Base-by-base conservation (phyloP, 2,797 vertebrate genomes). In the Sebastes cheni region DNA sequence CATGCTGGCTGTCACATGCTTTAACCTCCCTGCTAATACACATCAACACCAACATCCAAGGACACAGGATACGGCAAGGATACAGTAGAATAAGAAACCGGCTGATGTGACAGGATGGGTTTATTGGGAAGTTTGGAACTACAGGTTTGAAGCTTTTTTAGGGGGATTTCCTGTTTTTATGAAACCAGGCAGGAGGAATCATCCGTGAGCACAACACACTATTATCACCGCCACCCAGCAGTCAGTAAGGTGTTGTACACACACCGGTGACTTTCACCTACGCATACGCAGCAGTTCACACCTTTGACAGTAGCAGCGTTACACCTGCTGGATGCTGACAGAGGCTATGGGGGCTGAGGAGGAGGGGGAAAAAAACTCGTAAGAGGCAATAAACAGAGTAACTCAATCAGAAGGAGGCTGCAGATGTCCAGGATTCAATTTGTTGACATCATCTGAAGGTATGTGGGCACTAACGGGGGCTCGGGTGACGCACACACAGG, bases 351-450 rank as follows among this genome's bases (percentile, higher is more conserved):
- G 76, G 72, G 64, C 64, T 32, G 68, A 54, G 25, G 36, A 5
- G 36, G 36, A 5, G 12, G 52, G 20, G 2, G 0, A 55, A 80
- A 27, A 27, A 27, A 27, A 83, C 74, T 89, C 79, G 87, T 82
- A 82, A 78, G 32, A 82, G 60, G 81, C 77, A 82, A 81, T 82
- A 79, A 86, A 75, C 72, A 62, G 42, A 75, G 32, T 86, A 86
- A 89, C 56, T 82, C 39, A 42, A 89, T 90, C 75, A 75, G 56
- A 68, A 56, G 77, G 56, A 79, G 65, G 77, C 82, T 67, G 61
- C 60, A 71, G 70, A 86, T 75, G 81, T 88, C 66, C 56, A 23
- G 30, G 71, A 90, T 86, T 84, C 61, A 86, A 77, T 91, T 72
- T 81, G 69, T 39, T 75, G 64, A 67, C 68, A 58, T 75, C 14